Evolutionary conservation across 2,888 invertebrate species (phyloP), one percentile per base, ranked within the genome.

Genomic region (Carabus problematicus): DNA sequence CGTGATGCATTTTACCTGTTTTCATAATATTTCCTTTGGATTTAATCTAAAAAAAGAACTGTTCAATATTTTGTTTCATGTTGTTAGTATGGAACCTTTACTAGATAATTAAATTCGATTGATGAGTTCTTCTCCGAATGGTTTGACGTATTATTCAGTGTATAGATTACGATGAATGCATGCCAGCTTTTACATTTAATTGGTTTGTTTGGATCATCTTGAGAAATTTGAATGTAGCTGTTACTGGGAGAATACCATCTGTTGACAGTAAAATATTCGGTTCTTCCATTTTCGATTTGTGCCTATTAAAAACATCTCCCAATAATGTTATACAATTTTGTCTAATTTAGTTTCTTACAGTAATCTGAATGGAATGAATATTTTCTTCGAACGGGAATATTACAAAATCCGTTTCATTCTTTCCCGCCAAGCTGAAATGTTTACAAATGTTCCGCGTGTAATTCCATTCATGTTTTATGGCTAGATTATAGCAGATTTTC

Each of bases 401-500:
- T 64, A 73, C 73, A 73, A 82, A 82, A 61, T 75, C 66, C 16
- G 81, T 75, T 14, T 43, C 11, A 2, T 70, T 73, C 40, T 75
- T 76, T 41, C 77, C 75, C 29, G 73, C 69, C 59, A 63, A 73
- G 4, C 75, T 75, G 61, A 79, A 78, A 73, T 79, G 77, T 16
- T 74, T 73, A 71, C 81, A 81, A 62, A 78, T 75, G 67, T 78
- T 77, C 41, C 76, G 74, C 49, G 78, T 75, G 69, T 78, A 77
- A 71, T 81, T 80, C 79, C 79, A 81, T 54, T 77, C 77, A 63
- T 77, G 77, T 69, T 76, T 79, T 54, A 81, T 76, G 8, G 80
- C 80, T 16, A 81, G 66, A 72, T 78, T 80, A 70, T 80, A 82
- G 72, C 82, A 82, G 52, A 82, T 77, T 73, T 81, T 76, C 3